These are phyloP conservation scores for Eulemur rufifrons DNA, from an alignment of 2,113 vertebrate species.

Conservation along the genomic window DNA sequence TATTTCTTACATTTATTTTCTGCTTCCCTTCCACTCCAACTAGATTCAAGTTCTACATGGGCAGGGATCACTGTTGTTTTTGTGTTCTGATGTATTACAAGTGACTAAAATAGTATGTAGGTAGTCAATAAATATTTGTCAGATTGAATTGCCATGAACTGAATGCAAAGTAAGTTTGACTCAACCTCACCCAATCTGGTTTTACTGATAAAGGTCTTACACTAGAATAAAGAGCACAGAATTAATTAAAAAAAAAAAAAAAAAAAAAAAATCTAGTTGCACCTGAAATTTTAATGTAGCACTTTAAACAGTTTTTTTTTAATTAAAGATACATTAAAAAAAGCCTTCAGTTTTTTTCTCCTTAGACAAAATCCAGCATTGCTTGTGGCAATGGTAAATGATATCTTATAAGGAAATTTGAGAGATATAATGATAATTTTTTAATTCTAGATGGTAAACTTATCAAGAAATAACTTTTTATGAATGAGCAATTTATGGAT, in stretches of 20 bases:
- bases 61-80: not conserved
- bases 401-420: not conserved
- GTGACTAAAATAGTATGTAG: not conserved
- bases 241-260: not conserved
- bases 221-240: not conserved
- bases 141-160: not conserved
- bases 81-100: not conserved
- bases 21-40: not conserved
- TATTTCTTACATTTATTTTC: not conserved
- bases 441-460: not conserved
- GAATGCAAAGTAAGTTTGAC: not conserved
- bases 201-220: not conserved
- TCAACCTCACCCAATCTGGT: not conserved
- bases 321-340: not conserved
- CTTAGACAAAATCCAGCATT: not conserved
- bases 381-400: not conserved
- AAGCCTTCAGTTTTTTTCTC: not conserved
- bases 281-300: not conserved
- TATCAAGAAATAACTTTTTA: constrained; percentile 12
- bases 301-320: not conserved
- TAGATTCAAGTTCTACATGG: not conserved
- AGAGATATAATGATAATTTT: not conserved
- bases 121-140: not conserved
- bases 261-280: not conserved
- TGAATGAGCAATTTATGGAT: not conserved